Conservation (phyloP, 2,888 invertebrate genomes). For the Coleophora deauratella region DNA sequence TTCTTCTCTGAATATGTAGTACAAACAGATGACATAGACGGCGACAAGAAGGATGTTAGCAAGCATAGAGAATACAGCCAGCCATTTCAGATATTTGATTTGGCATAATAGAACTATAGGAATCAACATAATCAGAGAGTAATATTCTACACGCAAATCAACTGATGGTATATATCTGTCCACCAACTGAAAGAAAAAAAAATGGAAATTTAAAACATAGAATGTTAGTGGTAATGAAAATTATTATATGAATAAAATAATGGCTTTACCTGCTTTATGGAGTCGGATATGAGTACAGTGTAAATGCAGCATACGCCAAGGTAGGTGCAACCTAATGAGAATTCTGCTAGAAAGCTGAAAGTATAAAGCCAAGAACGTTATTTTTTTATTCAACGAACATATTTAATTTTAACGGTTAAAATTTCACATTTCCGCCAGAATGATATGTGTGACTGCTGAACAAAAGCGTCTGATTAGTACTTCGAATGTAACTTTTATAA, state of each 20-base stretch:
- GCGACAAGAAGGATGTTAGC: constrained; percentile 88
- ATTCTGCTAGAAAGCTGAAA: constrained; percentile 73
- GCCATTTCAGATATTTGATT: constrained; percentile 83
- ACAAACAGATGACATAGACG: constrained; percentile 89
- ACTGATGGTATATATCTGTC: constrained; percentile 47
- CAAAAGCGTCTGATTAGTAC: no score
- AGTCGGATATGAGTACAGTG: constrained; percentile 82
- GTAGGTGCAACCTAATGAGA: constrained; percentile 78
- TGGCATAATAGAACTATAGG: constrained; percentile 56
- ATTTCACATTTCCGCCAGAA: no score
- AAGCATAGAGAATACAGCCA: constrained; percentile 91
- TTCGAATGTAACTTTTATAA: no score
- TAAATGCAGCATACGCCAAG: constrained; percentile 83
- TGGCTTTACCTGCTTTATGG: constrained; percentile 74
- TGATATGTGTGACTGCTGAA: no score
- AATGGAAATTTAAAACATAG: neutral
- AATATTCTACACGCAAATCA: constrained; percentile 51
- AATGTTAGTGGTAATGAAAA: neutral
- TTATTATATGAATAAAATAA: neutral
- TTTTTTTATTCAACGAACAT: no score
- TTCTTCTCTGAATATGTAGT: constrained; percentile 81
- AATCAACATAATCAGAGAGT: constrained; percentile 50
- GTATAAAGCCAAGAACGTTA: neutral
- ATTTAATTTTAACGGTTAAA: no score
- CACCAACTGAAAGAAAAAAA: constrained; percentile 44